These are phyloP conservation scores for Mesocricetus auratus DNA, from an alignment of 2,113 vertebrate species.

Conservation along the genomic window DNA sequence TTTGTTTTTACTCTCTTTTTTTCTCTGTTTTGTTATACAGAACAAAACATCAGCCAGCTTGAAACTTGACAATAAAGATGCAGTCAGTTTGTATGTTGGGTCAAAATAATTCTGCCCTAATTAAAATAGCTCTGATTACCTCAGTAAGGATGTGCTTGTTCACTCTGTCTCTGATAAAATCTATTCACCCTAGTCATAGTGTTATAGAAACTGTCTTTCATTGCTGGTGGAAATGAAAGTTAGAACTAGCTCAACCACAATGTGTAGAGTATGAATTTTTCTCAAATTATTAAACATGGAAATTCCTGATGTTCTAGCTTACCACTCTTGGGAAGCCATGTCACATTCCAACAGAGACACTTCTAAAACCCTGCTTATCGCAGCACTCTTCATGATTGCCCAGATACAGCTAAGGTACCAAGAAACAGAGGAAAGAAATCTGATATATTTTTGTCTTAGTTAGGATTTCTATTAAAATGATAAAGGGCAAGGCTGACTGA, in stretches of 20 bases:
- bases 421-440: neutral
- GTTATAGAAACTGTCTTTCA: neutral
- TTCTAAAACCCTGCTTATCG: too few species aligned
- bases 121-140: neutral
- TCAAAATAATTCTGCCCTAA: neutral
- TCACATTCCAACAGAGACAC: too few species aligned
- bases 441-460: neutral
- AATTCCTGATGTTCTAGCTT: neutral
- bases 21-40: neutral
- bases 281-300: neutral
- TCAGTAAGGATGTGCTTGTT: neutral
- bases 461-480: neutral
- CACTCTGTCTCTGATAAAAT: neutral
- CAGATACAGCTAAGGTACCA: neutral
- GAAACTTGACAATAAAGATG: neutral
- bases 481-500: neutral
- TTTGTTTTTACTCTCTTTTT: rapidly evolving
- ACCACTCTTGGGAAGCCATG: neutral
- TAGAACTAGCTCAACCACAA: neutral
- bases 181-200: too few species aligned
- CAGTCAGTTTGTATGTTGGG: neutral
- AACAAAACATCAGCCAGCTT: neutral
- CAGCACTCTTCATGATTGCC: too few species aligned
- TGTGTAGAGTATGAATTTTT: too few species aligned
- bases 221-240: neutral